Evolutionary conservation across 2,113 vertebrate species (phyloP).

Genomic region (Columba livia): DNA sequence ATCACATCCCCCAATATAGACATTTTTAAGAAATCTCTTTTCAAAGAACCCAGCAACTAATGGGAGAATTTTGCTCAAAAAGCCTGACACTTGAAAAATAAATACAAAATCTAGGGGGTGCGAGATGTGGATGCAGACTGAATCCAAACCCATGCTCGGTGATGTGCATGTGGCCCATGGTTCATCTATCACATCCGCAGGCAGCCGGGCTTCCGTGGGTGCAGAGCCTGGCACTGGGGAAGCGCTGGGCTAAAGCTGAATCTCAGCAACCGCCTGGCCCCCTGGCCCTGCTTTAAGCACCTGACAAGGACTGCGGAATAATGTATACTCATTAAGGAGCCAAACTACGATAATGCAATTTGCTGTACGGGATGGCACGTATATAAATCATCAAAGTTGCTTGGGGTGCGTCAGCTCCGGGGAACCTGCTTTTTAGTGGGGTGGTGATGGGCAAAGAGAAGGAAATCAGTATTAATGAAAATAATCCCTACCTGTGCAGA

Average conservation of each 20-base stretch:
- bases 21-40: neutral
- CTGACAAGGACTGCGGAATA: neutral
- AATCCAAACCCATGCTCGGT: neutral
- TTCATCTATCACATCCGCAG: neutral
- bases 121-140: neutral
- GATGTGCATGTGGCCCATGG: rapidly evolving
- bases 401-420: neutral
- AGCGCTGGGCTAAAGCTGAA: neutral
- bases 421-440: conserved; percentile 17
- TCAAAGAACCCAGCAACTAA: neutral
- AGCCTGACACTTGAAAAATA: neutral
- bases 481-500: neutral
- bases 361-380: neutral
- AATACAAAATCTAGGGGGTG: neutral
- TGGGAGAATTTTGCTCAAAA: neutral
- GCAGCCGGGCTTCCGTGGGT: neutral
- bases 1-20: neutral
- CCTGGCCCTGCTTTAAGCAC: neutral
- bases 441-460: neutral
- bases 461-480: neutral
- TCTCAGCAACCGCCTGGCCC: neutral
- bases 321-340: neutral
- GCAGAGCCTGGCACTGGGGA: neutral
- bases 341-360: neutral
- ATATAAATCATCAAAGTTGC: neutral